Conservation (phyloP, 2,888 invertebrate genomes). For the Euzophera pinguis region DNA sequence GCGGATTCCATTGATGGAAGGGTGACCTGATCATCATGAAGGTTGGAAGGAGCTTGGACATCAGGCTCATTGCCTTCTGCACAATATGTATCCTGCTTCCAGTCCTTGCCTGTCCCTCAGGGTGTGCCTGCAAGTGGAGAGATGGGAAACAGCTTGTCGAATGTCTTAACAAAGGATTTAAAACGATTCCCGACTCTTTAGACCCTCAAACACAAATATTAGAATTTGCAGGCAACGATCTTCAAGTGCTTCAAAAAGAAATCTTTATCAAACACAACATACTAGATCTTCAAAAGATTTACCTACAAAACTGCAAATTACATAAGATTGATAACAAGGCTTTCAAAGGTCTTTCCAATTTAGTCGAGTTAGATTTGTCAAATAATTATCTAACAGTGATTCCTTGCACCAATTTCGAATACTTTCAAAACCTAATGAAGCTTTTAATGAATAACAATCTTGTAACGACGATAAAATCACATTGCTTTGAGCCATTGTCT, state of each 20-base stretch:
- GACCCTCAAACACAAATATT: constrained; percentile 93
- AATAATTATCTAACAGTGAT: constrained; percentile 88
- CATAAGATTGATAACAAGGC: constrained; percentile 88
- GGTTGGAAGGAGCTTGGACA: constrained; percentile 55
- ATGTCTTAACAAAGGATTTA: constrained; percentile 88
- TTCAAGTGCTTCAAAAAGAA: constrained; percentile 88
- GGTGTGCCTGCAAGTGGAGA: constrained; percentile 95
- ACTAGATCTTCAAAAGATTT: constrained; percentile 92
- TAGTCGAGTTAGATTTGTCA: constrained; percentile 93
- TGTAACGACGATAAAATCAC: constrained; percentile 84
- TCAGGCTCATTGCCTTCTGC: constrained; percentile 69
- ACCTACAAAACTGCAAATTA: constrained; percentile 88
- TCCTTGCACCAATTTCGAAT: constrained; percentile 88
- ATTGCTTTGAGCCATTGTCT: constrained; percentile 86
- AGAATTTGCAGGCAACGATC: constrained; percentile 90
- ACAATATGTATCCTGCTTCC: constrained; percentile 67
- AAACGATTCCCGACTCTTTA: constrained; percentile 88
- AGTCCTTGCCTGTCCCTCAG: constrained; percentile 83
- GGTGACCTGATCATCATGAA: constrained; percentile 69
- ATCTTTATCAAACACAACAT: constrained; percentile 88
- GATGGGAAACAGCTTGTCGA: constrained; percentile 95
- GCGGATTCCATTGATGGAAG: constrained; percentile 36
- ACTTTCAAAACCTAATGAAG: constrained; percentile 90
- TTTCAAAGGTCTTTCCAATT: constrained; percentile 90
- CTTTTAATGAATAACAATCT: constrained; percentile 91